Conservation (phyloP, 2,888 invertebrate genomes). For the Ophioninae sp. region DNA sequence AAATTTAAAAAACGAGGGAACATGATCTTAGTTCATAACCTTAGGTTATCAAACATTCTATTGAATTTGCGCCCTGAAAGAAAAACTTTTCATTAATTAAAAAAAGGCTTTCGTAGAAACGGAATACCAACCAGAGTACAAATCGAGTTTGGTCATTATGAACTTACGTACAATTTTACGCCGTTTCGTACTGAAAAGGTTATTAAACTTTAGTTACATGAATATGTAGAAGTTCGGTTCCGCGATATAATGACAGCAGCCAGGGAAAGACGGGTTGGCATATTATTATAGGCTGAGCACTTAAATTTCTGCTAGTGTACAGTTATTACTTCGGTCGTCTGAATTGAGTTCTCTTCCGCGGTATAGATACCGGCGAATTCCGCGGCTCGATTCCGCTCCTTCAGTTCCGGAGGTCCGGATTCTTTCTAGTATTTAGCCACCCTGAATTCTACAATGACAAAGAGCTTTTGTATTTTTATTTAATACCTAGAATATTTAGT, state of each 20-base stretch:
- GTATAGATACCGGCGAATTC: slow-evolving; percentile 18
- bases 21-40: too few species aligned
- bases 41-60: too few species aligned
- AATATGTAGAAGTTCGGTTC: slow-evolving; percentile 40
- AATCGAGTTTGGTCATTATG: not conserved
- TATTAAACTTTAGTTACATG: slow-evolving; percentile 39
- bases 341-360: slow-evolving; percentile 47
- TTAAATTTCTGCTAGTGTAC: slow-evolving; percentile 20
- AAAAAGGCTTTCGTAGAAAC: too few species aligned
- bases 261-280: slow-evolving; percentile 18
- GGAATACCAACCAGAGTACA: not conserved
- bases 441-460: not conserved
- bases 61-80: too few species aligned
- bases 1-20: too few species aligned
- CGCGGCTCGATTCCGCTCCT: slow-evolving; percentile 34
- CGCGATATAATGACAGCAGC: slow-evolving; percentile 43
- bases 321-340: slow-evolving; percentile 45
- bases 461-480: not conserved
- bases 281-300: slow-evolving; percentile 34
- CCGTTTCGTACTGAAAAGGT: not conserved
- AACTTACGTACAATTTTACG: not conserved
- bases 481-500: too few species aligned
- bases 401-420: slow-evolving; percentile 54
- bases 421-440: not conserved
- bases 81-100: too few species aligned